phyloP scores from a whole-genome alignment of 2,888 invertebrate genomes.

The Polylopha cassiicola region DNA sequence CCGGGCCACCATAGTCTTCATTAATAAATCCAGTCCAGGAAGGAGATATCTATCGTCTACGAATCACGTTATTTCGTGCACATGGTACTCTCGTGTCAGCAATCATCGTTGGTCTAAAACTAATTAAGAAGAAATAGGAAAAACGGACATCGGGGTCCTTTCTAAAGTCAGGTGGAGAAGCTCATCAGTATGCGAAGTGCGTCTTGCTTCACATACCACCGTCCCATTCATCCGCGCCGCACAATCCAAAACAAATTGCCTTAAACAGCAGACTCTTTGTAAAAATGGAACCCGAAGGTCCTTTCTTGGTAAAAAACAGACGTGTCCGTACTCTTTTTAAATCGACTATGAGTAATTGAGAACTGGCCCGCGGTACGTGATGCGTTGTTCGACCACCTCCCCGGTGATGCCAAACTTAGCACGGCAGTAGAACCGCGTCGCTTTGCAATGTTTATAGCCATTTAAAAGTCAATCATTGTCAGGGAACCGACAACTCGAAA shows the following conservation, averaged over 20 bases:
- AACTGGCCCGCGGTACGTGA: conserved; percentile 36
- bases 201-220: conserved; percentile 36
- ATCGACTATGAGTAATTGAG: conserved; percentile 50
- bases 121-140: conserved; percentile 40
- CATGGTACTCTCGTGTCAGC: too few relatives aligned
- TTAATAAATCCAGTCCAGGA: conserved; percentile 4
- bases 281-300: conserved; percentile 42
- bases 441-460: conserved; percentile 46
- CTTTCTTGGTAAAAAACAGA: conserved; percentile 45
- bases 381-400: conserved; percentile 21
- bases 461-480: conserved; percentile 71
- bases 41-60: conserved; percentile 5
- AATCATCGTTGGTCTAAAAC: too few relatives aligned
- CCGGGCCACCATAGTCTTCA: neutral
- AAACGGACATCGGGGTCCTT: conserved; percentile 45
- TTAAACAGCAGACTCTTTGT: conserved; percentile 48
- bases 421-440: conserved; percentile 37
- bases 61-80: conserved; percentile 1
- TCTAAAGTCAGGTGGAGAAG: conserved; percentile 24
- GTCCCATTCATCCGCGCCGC: conserved; percentile 55
- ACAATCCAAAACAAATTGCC: conserved; percentile 64
- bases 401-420: conserved; percentile 26
- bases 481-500: conserved; percentile 46
- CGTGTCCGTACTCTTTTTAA: conserved; percentile 40
- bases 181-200: conserved; percentile 58